phyloP scores from a whole-genome alignment of 2,113 vertebrate species.

The Corythornis vintsioides region DNA sequence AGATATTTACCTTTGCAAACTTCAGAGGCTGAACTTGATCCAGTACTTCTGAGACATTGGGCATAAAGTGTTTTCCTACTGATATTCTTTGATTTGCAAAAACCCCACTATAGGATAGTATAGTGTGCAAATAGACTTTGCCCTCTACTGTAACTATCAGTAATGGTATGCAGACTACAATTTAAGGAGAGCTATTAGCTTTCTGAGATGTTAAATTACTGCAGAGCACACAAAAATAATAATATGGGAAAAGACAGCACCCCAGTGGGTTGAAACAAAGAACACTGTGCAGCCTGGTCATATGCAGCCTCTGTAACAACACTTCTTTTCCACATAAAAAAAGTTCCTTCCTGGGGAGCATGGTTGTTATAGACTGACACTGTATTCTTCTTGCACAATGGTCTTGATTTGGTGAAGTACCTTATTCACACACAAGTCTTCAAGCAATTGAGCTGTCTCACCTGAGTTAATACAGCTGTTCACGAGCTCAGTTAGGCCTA shows the following conservation, averaged over 20 bases:
- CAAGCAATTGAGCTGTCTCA: background rate
- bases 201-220: conserved; percentile 61
- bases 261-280: conserved; percentile 59
- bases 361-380: background rate
- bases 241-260: conserved; percentile 43
- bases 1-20: background rate
- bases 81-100: conserved; percentile 58
- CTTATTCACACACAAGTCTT: background rate
- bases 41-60: background rate
- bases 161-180: conserved; percentile 55
- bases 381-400: conserved; percentile 15
- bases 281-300: background rate
- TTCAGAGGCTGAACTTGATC: background rate
- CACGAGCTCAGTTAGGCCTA: background rate
- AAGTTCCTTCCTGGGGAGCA: conserved; percentile 19
- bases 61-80: conserved; percentile 9
- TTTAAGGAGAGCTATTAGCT: conserved; percentile 59
- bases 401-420: conserved; percentile 5
- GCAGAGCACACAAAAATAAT: conserved; percentile 44
- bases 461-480: background rate
- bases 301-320: conserved; percentile 1
- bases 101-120: background rate
- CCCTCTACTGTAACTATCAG: conserved; percentile 36
- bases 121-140: conserved; percentile 66
- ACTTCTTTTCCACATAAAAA: conserved; percentile 27